These are phyloP conservation scores for Boloria selene DNA, from an alignment of 2,888 invertebrate species.

Conservation along the genomic window DNA sequence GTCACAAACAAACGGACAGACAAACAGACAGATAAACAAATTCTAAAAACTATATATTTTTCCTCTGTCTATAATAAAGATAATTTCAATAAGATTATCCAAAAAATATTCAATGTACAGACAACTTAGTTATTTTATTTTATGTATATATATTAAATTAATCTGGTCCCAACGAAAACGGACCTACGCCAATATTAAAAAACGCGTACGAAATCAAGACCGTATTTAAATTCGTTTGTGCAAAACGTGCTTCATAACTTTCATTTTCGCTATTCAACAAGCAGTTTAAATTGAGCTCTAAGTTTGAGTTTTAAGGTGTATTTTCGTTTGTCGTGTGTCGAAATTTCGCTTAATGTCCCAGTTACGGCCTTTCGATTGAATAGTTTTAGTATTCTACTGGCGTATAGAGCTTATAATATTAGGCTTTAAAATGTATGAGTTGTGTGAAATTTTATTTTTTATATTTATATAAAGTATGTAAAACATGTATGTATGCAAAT, in stretches of 20 bases:
- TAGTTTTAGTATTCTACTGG: conserved; percentile 70
- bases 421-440: conserved; percentile 28
- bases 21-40: too few relatives aligned
- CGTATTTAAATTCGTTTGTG: conserved; percentile 78
- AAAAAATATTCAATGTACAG: too few relatives aligned
- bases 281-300: conserved; percentile 51
- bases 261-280: conserved; percentile 66
- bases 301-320: conserved; percentile 38
- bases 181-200: conserved; percentile 42
- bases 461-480: not conserved
- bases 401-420: conserved; percentile 53
- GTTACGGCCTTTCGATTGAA: conserved; percentile 70
- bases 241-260: conserved; percentile 73
- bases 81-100: too few relatives aligned
- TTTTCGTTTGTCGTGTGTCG: conserved; percentile 44
- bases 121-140: too few relatives aligned
- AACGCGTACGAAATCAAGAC: conserved; percentile 42
- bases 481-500: not conserved
- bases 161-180: conserved; percentile 20
- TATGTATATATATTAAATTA: not conserved
- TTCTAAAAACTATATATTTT: too few relatives aligned
- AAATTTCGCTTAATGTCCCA: conserved; percentile 75
- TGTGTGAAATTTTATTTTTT: not conserved
- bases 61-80: too few relatives aligned
- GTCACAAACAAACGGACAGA: too few relatives aligned